phyloP scores from a whole-genome alignment of 2,888 invertebrate species.

The Pachydiplax longipennis region DNA sequence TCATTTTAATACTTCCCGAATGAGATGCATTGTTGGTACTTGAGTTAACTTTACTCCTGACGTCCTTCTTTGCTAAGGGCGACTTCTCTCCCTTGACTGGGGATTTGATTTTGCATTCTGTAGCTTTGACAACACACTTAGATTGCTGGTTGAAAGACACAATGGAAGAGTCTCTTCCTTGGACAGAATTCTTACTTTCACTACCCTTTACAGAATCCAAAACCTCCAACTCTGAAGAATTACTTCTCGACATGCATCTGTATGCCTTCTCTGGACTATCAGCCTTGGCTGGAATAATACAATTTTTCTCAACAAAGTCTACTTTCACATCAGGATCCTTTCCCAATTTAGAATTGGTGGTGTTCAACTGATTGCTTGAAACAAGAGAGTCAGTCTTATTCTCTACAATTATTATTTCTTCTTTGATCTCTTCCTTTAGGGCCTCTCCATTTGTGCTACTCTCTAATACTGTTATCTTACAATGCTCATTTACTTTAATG shows the following conservation, averaged over 20 bases:
- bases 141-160: neutral
- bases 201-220: conserved; percentile 45
- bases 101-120: neutral
- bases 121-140: neutral
- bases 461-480: conserved; percentile 10
- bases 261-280: conserved; percentile 47
- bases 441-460: neutral
- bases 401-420: neutral
- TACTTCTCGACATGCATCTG: conserved; percentile 47
- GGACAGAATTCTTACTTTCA: conserved; percentile 45
- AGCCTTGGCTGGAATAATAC: neutral
- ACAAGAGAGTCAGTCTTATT: neutral
- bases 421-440: neutral
- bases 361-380: neutral
- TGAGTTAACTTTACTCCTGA: neutral
- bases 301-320: neutral
- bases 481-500: neutral
- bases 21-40: neutral
- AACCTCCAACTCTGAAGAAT: conserved; percentile 32
- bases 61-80: neutral
- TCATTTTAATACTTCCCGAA: neutral
- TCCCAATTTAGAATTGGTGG: neutral
- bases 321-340: neutral
- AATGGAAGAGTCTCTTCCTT: conserved; percentile 48
- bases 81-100: neutral